phyloP scores from a whole-genome alignment of 2,888 invertebrate genomes.

The Phlogophora meticulosa region DNA sequence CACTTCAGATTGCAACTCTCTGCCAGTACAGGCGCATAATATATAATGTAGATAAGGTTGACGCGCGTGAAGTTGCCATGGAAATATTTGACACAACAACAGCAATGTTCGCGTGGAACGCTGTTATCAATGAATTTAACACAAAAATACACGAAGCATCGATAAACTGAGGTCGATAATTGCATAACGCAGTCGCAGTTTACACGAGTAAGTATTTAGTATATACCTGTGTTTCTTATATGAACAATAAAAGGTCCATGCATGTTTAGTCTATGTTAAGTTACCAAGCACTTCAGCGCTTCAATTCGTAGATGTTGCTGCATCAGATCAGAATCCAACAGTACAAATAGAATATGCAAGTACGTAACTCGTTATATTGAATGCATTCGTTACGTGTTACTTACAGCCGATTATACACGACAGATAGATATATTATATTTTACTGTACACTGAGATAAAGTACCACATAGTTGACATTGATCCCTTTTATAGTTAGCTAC shows the following conservation, averaged over 20 bases:
- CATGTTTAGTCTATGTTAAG: neutral
- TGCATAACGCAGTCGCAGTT: constrained; percentile 48
- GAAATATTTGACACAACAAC: constrained; percentile 50
- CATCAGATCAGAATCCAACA: neutral
- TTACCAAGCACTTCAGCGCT: neutral
- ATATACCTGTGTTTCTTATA: constrained; percentile 1
- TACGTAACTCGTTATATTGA: neutral
- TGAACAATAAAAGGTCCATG: neutral
- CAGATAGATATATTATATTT: neutral
- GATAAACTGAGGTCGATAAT: constrained; percentile 54
- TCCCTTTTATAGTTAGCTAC: neutral
- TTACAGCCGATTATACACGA: neutral
- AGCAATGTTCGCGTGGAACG: constrained; percentile 32
- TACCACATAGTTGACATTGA: constrained; percentile 4
- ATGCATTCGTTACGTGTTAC: constrained; percentile 2
- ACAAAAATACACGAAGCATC: constrained; percentile 48
- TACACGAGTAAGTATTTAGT: constrained; percentile 22
- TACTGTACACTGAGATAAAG: constrained; percentile 1
- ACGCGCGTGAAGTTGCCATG: constrained; percentile 46
- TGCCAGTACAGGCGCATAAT: constrained; percentile 24
- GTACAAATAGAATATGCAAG: constrained; percentile 9
- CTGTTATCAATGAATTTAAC: constrained; percentile 53
- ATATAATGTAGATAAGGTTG: constrained; percentile 35
- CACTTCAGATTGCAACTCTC: constrained; percentile 20
- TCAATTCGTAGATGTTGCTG: neutral